A percentile compares a stretch with the other conserved stretches of the same genome.
Evolutionary conservation across 2,113 vertebrate species (phyloP).

Genomic region (Litocranius walleri): DNA sequence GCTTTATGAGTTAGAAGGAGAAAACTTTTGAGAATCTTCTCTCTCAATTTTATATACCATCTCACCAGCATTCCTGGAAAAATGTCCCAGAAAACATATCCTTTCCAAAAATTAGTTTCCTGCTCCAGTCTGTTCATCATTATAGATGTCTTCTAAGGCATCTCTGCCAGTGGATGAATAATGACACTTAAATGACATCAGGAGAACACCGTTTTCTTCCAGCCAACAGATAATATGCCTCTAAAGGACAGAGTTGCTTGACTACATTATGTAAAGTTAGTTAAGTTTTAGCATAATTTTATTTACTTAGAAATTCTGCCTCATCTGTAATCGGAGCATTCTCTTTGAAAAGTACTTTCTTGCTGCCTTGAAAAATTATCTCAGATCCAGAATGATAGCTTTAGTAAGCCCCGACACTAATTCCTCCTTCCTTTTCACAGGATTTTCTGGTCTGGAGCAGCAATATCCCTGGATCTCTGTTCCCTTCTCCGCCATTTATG

Average conservation of each 20-base stretch:
- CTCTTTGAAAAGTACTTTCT: neutral
- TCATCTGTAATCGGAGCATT: neutral
- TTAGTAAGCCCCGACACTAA: neutral
- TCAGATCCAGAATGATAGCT: neutral
- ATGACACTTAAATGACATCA: neutral
- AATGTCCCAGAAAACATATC: neutral
- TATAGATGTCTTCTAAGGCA: neutral
- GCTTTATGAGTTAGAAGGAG: neutral
- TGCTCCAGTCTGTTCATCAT: neutral
- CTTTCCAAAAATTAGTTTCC: neutral
- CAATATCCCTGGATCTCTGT: slow-evolving; percentile 54
- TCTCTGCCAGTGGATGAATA: neutral
- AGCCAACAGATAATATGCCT: neutral
- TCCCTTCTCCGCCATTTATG: slow-evolving; percentile 42
- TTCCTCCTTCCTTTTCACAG: neutral
- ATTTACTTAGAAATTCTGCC: neutral
- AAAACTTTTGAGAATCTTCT: neutral
- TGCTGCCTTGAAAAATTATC: neutral
- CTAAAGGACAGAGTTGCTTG: neutral
- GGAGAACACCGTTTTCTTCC: neutral
- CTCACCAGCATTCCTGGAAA: neutral
- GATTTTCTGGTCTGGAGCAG: slow-evolving; percentile 46
- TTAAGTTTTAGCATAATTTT: neutral
- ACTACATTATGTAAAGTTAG: neutral
- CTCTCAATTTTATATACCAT: neutral